A percentile compares a stretch with the other conserved stretches of the same genome.
These are phyloP conservation scores for Microplitis deprimator DNA, from an alignment of 2,888 invertebrate genomes.

Conservation along the genomic window DNA sequence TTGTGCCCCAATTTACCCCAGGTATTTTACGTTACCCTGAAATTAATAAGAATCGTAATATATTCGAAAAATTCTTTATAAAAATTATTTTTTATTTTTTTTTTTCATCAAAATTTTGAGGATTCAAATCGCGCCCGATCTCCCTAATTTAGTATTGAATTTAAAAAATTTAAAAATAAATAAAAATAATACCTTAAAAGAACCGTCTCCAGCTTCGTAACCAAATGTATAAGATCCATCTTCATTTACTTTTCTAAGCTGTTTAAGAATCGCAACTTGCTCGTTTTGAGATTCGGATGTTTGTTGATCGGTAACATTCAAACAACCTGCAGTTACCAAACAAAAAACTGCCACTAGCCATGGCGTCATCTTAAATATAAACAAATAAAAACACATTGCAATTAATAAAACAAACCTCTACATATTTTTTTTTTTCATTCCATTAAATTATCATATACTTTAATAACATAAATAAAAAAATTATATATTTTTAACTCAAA, in stretches of 20 bases:
- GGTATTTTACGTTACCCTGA: too few relatives aligned
- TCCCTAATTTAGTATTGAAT: too few relatives aligned
- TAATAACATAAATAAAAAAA: too few relatives aligned
- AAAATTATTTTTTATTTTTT: too few relatives aligned
- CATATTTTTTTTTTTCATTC: constrained; percentile 15
- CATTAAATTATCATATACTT: too few relatives aligned
- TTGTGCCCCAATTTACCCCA: too few relatives aligned
- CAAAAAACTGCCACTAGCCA: constrained; percentile 69
- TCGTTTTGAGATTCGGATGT: constrained; percentile 77
- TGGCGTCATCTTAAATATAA: constrained; percentile 67
- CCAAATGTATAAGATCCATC: constrained; percentile 90
- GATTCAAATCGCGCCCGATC: too few relatives aligned
- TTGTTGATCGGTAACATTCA: constrained; percentile 69
- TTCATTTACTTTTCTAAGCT: constrained; percentile 84
- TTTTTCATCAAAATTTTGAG: too few relatives aligned
- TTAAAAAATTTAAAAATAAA: neutral
- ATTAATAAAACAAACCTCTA: constrained; percentile 1
- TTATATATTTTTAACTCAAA: too few relatives aligned
- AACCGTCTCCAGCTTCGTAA: constrained; percentile 88
- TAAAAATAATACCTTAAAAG: constrained; percentile 76
- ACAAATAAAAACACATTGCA: constrained; percentile 10
- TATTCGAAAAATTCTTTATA: too few relatives aligned
- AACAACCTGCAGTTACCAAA: constrained; percentile 66
- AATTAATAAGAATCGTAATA: too few relatives aligned
- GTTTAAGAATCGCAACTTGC: constrained; percentile 85